A percentile compares a stretch with the other conserved stretches of the same genome.
Conservation (phyloP, 1,140 invertebrate genomes). For the Copidosoma floridanum region DNA sequence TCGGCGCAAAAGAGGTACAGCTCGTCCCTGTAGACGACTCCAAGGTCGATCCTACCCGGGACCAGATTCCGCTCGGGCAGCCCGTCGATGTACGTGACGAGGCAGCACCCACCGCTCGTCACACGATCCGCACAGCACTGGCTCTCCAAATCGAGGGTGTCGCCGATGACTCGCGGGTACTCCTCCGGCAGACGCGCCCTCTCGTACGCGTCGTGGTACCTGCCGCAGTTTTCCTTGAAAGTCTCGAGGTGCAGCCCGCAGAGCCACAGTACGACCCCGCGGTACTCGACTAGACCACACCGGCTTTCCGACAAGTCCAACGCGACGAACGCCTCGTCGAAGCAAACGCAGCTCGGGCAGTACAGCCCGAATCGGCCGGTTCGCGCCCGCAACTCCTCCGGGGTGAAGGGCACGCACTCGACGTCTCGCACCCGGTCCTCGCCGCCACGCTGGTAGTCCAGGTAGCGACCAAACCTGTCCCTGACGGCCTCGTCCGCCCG, state of each 20-base stretch:
- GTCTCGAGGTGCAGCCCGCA: conserved; percentile 54
- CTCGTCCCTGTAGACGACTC: conserved; percentile 49
- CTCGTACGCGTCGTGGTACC: conserved; percentile 42
- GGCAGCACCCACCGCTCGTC: conserved; percentile 58
- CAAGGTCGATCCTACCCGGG: conserved; percentile 48
- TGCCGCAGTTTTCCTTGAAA: conserved; percentile 50
- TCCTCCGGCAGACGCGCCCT: conserved; percentile 50
- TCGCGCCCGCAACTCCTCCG: conserved; percentile 54
- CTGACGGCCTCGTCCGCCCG: conserved; percentile 44
- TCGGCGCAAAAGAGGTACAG: conserved; percentile 59
- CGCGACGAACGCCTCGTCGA: conserved; percentile 45
- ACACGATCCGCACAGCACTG: conserved; percentile 38
- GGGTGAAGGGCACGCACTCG: conserved; percentile 52
- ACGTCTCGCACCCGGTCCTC: conserved; percentile 47
- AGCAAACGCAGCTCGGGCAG: conserved; percentile 58
- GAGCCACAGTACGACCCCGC: conserved; percentile 59
- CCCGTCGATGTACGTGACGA: conserved; percentile 60
- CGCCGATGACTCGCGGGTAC: conserved; percentile 48
- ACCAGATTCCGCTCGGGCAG: conserved; percentile 51
- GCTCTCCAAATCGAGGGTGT: conserved; percentile 38
- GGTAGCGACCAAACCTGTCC: conserved; percentile 20
- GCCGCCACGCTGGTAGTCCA: conserved; percentile 34
- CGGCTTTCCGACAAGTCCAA: conserved; percentile 53
- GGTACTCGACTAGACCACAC: conserved; percentile 58
- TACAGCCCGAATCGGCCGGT: conserved; percentile 56